Evolutionary conservation across 2,113 vertebrate species (phyloP).

Genomic region (Lepisosteus oculatus): DNA sequence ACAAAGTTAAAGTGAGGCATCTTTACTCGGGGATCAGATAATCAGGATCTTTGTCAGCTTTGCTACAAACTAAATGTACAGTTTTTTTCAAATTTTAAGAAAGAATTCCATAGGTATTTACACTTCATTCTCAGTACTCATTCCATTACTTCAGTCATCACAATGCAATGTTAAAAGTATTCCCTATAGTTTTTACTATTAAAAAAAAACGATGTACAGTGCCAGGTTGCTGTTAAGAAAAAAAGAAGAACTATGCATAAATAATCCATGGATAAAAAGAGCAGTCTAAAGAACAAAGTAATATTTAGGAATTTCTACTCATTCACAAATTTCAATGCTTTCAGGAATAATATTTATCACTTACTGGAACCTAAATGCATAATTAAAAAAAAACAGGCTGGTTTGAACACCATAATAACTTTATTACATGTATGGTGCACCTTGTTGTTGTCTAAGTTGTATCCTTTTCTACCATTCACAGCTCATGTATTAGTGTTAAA

Average conservation of each 20-base stretch:
- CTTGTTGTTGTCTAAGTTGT: no score
- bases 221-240: slow-evolving; percentile 1
- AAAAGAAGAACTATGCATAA: not conserved
- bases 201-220: not conserved
- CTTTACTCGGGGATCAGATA: slow-evolving; percentile 75
- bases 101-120: slow-evolving; percentile 6
- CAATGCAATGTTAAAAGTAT: not conserved
- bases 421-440: no score
- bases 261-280: not conserved
- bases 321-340: no score
- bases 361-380: no score
- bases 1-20: slow-evolving; percentile 82
- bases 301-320: no score
- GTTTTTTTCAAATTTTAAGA: slow-evolving; percentile 27
- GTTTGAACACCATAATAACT: no score
- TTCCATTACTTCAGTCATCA: not conserved
- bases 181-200: not conserved
- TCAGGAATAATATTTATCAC: no score
- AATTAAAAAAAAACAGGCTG: no score
- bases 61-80: slow-evolving; percentile 26
- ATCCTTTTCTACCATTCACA: no score
- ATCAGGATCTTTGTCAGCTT: slow-evolving; percentile 71
- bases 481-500: no score
- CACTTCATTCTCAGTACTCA: not conserved
- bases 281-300: not conserved